phyloP scores from a whole-genome alignment of 2,888 invertebrate genomes.

The Sarcophaga subvicina region DNA sequence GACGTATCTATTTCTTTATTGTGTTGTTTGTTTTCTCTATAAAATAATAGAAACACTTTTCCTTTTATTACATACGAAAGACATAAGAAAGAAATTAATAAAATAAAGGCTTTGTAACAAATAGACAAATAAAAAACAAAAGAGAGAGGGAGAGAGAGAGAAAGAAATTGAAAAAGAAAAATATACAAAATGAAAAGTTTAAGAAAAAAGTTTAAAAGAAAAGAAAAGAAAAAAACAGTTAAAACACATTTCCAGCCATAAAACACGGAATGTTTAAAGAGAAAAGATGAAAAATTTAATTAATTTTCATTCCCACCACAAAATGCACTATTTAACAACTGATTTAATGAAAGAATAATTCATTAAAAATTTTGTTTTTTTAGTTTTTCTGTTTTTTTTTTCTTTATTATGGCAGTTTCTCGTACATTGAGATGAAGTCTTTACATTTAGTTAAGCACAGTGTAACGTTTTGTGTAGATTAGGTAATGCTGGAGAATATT shows the following conservation, averaged over 20 bases:
- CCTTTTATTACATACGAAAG: conserved; percentile 37
- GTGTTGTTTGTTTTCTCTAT: neutral
- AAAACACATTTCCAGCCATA: conserved; percentile 5
- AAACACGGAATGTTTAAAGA: conserved; percentile 10
- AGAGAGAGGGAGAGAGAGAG: neutral
- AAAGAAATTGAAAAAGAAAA: neutral
- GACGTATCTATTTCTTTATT: neutral
- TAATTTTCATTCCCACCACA: conserved; percentile 58
- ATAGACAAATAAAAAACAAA: neutral
- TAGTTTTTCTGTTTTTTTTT: neutral
- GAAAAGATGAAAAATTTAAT: conserved; percentile 20
- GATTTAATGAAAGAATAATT: conserved; percentile 65
- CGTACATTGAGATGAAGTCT: neutral
- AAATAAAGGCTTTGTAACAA: neutral
- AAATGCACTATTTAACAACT: conserved; percentile 68
- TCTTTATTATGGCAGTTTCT: neutral
- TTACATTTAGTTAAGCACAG: conserved; percentile 19
- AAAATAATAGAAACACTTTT: conserved; percentile 52
- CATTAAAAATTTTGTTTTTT: conserved; percentile 29
- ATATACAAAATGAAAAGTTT: neutral
- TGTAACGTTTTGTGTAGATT: conserved; percentile 31
- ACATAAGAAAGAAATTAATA: neutral
- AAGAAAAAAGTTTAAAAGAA: neutral
- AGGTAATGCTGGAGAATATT: neutral
- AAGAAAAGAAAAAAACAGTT: conserved; percentile 35